Conservation (phyloP, 2,888 invertebrate species). For the Allophyes oxyacanthae region DNA sequence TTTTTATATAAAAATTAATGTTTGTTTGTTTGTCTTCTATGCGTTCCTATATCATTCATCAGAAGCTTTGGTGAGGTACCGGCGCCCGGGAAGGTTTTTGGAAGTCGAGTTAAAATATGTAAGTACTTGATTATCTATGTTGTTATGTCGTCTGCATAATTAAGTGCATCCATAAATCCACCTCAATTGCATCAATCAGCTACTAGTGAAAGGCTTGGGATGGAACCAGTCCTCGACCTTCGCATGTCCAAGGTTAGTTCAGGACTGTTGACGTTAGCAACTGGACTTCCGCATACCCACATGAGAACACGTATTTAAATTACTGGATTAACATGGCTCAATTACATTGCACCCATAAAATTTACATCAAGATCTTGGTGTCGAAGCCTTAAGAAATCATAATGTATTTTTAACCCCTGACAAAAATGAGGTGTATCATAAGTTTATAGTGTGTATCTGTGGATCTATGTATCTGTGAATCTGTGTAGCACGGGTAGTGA, state of each 20-base stretch:
- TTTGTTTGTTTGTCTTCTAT: no score
- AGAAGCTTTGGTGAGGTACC: no score
- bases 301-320: slow-evolving; percentile 29
- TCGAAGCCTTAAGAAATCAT: background rate
- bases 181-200: slow-evolving; percentile 21
- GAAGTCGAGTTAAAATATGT: no score
- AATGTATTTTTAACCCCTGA: background rate
- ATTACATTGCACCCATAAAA: slow-evolving; percentile 16
- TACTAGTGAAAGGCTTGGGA: slow-evolving; percentile 61
- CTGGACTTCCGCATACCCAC: slow-evolving; percentile 53
- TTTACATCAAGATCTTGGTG: slow-evolving; percentile 10
- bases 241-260: slow-evolving; percentile 26
- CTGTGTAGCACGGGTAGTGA: background rate
- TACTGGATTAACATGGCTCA: slow-evolving; percentile 14
- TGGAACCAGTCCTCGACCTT: slow-evolving; percentile 55
- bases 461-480: background rate
- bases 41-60: no score
- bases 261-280: slow-evolving; percentile 34
- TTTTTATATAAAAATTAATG: no score
- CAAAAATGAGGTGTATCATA: no score
- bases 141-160: background rate
- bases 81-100: no score
- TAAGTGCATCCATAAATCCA: slow-evolving; percentile 8
- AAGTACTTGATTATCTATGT: no score
- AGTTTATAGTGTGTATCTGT: no score